Conservation (phyloP, 2,113 vertebrate genomes). For the Odocoileus hemionus region DNA sequence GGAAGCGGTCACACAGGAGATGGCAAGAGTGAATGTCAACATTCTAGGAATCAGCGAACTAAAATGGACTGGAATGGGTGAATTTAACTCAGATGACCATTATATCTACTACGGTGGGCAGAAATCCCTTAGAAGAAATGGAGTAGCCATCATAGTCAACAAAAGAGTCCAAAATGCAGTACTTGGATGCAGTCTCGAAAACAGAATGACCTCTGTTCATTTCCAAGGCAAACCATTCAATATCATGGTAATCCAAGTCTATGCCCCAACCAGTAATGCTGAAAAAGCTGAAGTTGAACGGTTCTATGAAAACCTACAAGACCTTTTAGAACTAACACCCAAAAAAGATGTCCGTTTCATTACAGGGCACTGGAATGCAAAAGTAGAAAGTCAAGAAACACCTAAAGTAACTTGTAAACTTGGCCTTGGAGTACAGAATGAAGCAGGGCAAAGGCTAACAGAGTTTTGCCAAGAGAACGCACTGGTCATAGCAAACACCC, state of each 20-base stretch:
- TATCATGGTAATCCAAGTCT: not conserved
- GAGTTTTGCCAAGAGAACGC: not conserved
- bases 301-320: not conserved
- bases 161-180: not conserved
- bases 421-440: not conserved
- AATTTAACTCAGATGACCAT: not conserved
- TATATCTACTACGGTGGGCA: not conserved
- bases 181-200: not conserved
- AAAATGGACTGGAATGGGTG: not conserved
- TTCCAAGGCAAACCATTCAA: not conserved
- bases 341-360: not conserved
- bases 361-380: not conserved
- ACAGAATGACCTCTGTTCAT: not conserved
- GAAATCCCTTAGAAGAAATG: not conserved
- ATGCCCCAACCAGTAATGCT: not conserved
- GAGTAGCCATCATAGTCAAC: not conserved
- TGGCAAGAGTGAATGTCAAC: not conserved
- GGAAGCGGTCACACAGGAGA: not conserved
- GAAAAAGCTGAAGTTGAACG: not conserved
- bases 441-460: not conserved
- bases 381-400: not conserved
- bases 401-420: not conserved
- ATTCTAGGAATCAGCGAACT: not conserved
- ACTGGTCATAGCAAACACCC: not conserved
- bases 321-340: not conserved